Percentiles rank a stretch among this genome's conserved stretches.
phyloP scores from a whole-genome alignment of 2,888 invertebrate genomes.

The Hedya salicella region DNA sequence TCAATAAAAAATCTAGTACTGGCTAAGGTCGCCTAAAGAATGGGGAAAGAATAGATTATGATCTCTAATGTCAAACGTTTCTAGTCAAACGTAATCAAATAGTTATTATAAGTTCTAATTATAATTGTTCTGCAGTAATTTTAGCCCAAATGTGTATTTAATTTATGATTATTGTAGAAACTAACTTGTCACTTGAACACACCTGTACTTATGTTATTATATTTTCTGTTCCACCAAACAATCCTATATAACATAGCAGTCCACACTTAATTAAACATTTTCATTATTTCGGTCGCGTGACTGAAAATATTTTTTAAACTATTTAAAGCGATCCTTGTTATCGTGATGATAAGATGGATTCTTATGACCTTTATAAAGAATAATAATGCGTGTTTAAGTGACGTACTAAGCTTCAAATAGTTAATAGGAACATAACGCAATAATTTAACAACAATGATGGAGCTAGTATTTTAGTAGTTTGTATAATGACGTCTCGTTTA shows the following conservation, averaged over 20 bases:
- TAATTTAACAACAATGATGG: conserved; percentile 29
- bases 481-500: conserved; percentile 29
- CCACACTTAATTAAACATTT: no score
- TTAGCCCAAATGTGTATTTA: conserved; percentile 53
- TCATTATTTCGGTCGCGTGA: no score
- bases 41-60: conserved; percentile 48
- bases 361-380: background rate
- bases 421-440: conserved; percentile 40
- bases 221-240: background rate
- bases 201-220: conserved; percentile 9
- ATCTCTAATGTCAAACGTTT: conserved; percentile 77
- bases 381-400: conserved; percentile 44
- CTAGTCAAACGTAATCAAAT: conserved; percentile 77
- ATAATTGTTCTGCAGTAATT: conserved; percentile 61
- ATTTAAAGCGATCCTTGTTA: background rate
- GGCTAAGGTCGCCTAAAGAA: conserved; percentile 22
- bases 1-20: background rate
- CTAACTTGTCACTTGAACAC: conserved; percentile 53
- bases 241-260: no score
- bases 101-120: conserved; percentile 54
- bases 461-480: conserved; percentile 35
- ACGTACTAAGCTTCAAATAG: conserved; percentile 39
- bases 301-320: background rate
- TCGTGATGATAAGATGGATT: background rate
- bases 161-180: conserved; percentile 54